Evolutionary conservation across 2,797 vertebrate species (phyloP).

Genomic region (Myotis daubentonii): DNA sequence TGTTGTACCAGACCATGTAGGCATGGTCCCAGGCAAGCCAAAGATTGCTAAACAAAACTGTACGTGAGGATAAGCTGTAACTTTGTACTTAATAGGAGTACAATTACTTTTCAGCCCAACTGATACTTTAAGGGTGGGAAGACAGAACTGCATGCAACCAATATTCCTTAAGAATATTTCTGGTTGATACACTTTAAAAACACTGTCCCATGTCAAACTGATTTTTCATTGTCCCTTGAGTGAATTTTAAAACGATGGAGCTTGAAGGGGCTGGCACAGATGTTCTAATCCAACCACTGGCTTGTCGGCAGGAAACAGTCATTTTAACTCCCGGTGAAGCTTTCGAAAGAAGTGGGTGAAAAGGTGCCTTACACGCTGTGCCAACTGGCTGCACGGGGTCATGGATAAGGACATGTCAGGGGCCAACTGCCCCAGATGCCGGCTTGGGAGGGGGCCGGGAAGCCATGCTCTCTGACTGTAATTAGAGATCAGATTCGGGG

Average conservation of each 20-base stretch:
- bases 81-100: background rate
- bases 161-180: background rate
- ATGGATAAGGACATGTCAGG: background rate
- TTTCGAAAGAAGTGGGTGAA: background rate
- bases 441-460: background rate
- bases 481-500: background rate
- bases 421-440: background rate
- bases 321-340: background rate
- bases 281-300: background rate
- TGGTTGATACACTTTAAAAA: background rate
- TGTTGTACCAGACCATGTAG: background rate
- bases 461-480: background rate
- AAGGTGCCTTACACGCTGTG: background rate
- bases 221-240: background rate
- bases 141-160: background rate
- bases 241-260: background rate
- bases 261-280: background rate
- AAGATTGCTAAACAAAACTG: background rate
- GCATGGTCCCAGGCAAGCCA: background rate
- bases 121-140: background rate
- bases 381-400: background rate
- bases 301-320: background rate
- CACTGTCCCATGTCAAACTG: background rate
- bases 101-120: background rate
- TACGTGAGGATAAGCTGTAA: background rate